Conservation (phyloP, 2,113 vertebrate species). For the Siniperca knerii region DNA sequence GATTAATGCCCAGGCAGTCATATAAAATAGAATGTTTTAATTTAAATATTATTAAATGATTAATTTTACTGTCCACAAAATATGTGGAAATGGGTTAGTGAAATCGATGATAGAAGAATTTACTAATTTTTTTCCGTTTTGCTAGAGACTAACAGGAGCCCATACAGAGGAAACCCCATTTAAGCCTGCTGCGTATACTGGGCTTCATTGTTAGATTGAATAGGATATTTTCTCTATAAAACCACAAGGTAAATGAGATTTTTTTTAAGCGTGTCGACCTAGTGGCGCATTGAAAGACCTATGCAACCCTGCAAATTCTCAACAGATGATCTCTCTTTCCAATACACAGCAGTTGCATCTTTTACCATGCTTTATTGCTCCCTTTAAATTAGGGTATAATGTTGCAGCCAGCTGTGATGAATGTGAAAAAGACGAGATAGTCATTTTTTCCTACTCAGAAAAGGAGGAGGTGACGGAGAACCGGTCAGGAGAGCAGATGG, state of each 20-base stretch:
- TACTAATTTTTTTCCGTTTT: background rate
- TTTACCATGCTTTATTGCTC: constrained; percentile 19
- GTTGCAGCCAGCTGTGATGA: constrained; percentile 56
- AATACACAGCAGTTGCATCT: background rate
- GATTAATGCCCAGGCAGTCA: background rate
- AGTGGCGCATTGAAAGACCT: background rate
- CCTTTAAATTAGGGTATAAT: background rate
- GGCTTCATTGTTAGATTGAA: background rate
- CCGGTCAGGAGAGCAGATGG: constrained; percentile 68
- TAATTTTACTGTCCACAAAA: background rate
- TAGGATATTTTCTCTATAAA: background rate
- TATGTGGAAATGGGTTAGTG: background rate
- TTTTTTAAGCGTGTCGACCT: background rate
- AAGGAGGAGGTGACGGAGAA: constrained; percentile 46
- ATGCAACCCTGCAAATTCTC: background rate
- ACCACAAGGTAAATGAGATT: constrained; percentile 19
- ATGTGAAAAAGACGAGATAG: constrained; percentile 44
- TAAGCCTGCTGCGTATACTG: background rate
- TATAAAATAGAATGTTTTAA: background rate
- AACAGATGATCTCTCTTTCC: background rate
- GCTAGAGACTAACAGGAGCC: too few relatives aligned
- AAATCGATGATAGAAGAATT: background rate
- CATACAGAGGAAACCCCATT: background rate
- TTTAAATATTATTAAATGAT: background rate
- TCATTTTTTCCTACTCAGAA: constrained; percentile 64